These are phyloP conservation scores for Neotoxoptera formosana DNA, from an alignment of 1,140 invertebrate species.

Conservation along the genomic window DNA sequence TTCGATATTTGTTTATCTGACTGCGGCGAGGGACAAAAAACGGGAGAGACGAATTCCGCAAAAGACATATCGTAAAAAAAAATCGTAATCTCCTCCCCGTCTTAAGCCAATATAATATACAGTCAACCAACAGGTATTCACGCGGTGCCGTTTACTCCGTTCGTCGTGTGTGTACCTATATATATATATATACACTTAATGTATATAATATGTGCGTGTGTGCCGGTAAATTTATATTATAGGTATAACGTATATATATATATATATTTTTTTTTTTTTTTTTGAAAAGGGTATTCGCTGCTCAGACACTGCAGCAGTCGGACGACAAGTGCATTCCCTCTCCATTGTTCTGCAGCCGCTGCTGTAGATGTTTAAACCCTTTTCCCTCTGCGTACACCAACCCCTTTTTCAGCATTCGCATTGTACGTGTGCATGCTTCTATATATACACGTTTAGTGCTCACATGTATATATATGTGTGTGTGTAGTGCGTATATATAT, in stretches of 20 bases:
- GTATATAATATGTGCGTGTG: not conserved
- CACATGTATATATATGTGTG: no score
- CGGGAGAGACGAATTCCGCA: not conserved
- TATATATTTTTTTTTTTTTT: constrained; percentile 32
- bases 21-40: not conserved
- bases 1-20: not conserved
- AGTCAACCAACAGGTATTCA: constrained; percentile 32
- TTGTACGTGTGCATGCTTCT: not conserved
- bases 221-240: not conserved
- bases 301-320: not conserved
- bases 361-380: constrained; percentile 45
- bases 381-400: constrained; percentile 32
- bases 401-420: constrained; percentile 32
- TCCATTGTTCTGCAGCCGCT: constrained; percentile 39
- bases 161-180: not conserved
- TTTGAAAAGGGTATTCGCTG: constrained; percentile 44
- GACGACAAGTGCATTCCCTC: constrained; percentile 49
- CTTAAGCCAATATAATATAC: not conserved
- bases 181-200: not conserved
- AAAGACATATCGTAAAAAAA: constrained; percentile 12
- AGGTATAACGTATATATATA: not conserved
- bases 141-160: not conserved
- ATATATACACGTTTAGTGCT: no score
- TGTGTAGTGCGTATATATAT: not conserved
- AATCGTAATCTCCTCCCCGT: not conserved